Conservation (phyloP, 2,797 vertebrate species). For the Poeciliopsis presidionis region DNA sequence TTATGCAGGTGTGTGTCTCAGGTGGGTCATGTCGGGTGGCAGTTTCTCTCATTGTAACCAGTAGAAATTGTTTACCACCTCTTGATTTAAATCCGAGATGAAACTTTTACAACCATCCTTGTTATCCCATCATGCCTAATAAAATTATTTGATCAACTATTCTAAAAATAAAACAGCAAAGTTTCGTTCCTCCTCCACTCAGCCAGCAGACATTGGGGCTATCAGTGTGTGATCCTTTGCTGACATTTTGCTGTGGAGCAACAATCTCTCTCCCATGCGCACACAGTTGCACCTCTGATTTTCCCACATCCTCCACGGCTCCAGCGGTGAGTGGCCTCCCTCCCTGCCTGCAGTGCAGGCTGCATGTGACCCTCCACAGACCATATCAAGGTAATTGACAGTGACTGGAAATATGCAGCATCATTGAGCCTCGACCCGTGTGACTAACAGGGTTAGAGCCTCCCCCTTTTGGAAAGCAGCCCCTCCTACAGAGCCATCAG, state of each 20-base stretch:
- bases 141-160: conserved; percentile 48
- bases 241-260: conserved; percentile 38
- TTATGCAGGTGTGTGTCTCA: neutral
- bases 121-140: conserved; percentile 33
- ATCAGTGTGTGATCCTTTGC: conserved; percentile 50
- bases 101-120: conserved; percentile 18
- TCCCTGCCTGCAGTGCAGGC: conserved; percentile 53
- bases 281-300: conserved; percentile 32
- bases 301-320: conserved; percentile 63
- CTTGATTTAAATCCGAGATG: conserved; percentile 7
- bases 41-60: conserved; percentile 17
- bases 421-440: conserved; percentile 81
- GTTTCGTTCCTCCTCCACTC: conserved; percentile 37
- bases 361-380: conserved; percentile 76
- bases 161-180: conserved; percentile 38
- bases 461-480: conserved; percentile 72
- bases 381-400: conserved; percentile 83
- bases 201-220: conserved; percentile 43
- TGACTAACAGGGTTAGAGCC: conserved; percentile 85
- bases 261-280: conserved; percentile 21
- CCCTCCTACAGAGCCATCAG: conserved; percentile 78
- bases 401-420: conserved; percentile 85
- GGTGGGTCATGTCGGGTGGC: neutral
- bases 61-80: conserved; percentile 23
- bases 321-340: conserved; percentile 31